phyloP scores from a whole-genome alignment of 2,888 invertebrate species.

The Agriopis marginaria region DNA sequence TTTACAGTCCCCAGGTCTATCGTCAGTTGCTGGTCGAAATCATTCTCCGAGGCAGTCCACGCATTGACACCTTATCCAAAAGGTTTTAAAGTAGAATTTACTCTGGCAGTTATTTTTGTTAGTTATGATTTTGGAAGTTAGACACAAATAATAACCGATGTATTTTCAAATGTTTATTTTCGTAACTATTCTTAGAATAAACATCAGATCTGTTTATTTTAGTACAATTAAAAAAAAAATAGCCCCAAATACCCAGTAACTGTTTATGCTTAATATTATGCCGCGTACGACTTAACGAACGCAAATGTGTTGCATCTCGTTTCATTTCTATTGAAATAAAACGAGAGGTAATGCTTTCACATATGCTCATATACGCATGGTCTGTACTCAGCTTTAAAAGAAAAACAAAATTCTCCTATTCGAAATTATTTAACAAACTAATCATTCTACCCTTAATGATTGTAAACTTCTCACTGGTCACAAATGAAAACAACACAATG shows the following conservation, averaged over 20 bases:
- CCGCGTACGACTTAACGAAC: too few relatives aligned
- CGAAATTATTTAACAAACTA: background rate
- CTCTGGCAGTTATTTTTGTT: slow-evolving; percentile 41
- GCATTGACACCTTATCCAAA: slow-evolving; percentile 92
- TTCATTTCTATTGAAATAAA: too few relatives aligned
- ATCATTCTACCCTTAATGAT: too few relatives aligned
- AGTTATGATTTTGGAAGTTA: slow-evolving; percentile 44
- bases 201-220: background rate
- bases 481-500: too few relatives aligned
- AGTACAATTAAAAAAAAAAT: background rate
- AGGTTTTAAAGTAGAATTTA: slow-evolving; percentile 26
- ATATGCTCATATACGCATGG: too few relatives aligned
- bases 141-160: slow-evolving; percentile 29
- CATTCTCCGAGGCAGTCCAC: slow-evolving; percentile 96
- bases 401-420: background rate
- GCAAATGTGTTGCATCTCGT: too few relatives aligned
- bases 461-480: too few relatives aligned
- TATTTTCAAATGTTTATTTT: slow-evolving; percentile 30
- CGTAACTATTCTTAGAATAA: slow-evolving; percentile 11
- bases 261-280: too few relatives aligned
- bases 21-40: slow-evolving; percentile 96
- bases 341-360: too few relatives aligned
- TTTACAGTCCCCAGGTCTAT: slow-evolving; percentile 95
- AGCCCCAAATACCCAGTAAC: slow-evolving; percentile 21
- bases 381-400: too few relatives aligned